A percentile compares a stretch with the other conserved stretches of the same genome.
Evolutionary conservation across 2,888 invertebrate species (phyloP).

Genomic region (Chouioia cunea): DNA sequence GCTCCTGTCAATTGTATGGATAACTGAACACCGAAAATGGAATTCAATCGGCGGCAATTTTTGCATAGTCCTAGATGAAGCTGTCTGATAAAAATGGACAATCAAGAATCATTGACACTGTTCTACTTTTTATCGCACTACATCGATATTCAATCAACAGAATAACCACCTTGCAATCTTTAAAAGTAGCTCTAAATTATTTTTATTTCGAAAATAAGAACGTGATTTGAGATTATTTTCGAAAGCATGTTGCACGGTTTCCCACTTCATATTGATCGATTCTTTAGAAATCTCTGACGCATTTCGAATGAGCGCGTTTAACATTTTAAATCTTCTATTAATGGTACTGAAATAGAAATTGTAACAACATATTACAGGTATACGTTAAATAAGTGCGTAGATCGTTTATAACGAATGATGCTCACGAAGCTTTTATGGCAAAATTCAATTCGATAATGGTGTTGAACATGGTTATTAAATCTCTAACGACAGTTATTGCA

Average conservation of each 20-base stretch:
- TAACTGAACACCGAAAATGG: constrained; percentile 41
- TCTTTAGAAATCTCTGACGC: neutral
- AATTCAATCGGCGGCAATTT: constrained; percentile 43
- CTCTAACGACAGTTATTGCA: neutral
- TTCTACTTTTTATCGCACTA: neutral
- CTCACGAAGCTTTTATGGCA: constrained; percentile 13
- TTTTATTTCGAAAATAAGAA: constrained; percentile 19
- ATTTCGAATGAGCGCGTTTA: constrained; percentile 36
- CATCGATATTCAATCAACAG: too few relatives aligned
- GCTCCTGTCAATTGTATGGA: constrained; percentile 40
- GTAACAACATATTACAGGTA: too few relatives aligned
- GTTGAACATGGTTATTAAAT: neutral
- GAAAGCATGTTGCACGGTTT: constrained; percentile 14
- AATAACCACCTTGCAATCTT: constrained; percentile 25
- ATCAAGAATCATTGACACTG: neutral
- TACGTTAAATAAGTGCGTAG: too few relatives aligned
- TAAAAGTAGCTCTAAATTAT: constrained; percentile 30
- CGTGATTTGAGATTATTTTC: constrained; percentile 17
- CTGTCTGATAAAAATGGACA: constrained; percentile 45
- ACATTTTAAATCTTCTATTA: constrained; percentile 38
- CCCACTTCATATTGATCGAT: neutral
- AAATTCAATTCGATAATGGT: constrained; percentile 24
- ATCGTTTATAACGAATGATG: neutral
- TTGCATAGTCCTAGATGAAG: constrained; percentile 51
- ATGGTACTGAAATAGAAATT: too few relatives aligned